Base-by-base conservation (phyloP, 2,888 invertebrate species). In the Scaeva pyrastri region DNA sequence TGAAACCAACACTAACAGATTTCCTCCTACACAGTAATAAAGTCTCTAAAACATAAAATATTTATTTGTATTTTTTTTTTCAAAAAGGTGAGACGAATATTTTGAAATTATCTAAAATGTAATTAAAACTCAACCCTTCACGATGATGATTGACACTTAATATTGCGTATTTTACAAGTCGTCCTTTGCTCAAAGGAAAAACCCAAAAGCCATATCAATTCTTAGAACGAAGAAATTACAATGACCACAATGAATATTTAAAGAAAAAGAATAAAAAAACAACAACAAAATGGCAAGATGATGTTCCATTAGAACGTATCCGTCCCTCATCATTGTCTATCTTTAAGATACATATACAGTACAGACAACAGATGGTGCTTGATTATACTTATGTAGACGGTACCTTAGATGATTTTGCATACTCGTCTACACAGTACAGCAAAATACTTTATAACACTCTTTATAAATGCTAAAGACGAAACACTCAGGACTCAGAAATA, bases 401-500 rank as follows among this genome's bases (percentile, higher is more conserved):
- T 31, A 31, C 39, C 11, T 11, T 26, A 45, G 26, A 64, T 45
- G 45, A 64, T 16, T 64, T 48, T 31, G 64, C 26, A 48, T 52
- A 52, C 26, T 26, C n/a, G 8, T 7, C 6, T 31, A 31, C 6
- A 48, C n/a, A 48, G 12, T 11, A 48, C n/a, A 48, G 12, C 45
- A 31, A 31, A 64, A 48, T 45, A 16, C 64, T 48, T 26, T 45
- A 45, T 45, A 64, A 64, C 31, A 56, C 45, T 48, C 16, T 26
- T 64, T 48, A 14, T 43, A 23, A 43, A 21, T 10, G 7, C 23
- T 41, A n/a, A 64, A 6, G 19, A 45, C 45, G n/a, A 31, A 64
- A 64, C 45, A 64, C 64, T 64, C 31, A 64, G 3, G 58, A 39
- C 39, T 19, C 7, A n/a, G n/a, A n/a, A n/a, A n/a, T n/a, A n/a